Base-by-base conservation (phyloP, 2,113 vertebrate species). In the Coracopsis vasa region DNA sequence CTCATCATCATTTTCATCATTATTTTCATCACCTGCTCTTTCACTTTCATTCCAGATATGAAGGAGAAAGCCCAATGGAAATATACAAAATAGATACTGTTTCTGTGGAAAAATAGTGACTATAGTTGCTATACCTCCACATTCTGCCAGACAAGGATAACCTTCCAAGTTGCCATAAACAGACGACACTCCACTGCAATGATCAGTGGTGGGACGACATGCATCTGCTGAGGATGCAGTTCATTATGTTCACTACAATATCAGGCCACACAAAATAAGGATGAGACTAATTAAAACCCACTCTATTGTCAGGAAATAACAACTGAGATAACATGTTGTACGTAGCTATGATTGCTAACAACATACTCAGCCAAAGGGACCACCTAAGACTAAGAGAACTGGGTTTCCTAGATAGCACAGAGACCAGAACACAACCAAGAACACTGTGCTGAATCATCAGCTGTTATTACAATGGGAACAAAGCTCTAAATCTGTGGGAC, bases 21-120 rank as follows among this genome's bases (percentile, higher is more conserved):
- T 94, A 24, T 83, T 95, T 90, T 81, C 90, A 89, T 91, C 42
- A 5, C 84, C 92, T 69, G 75, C 50, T 79, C 45, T 90, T 94
- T 90, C 78, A 61, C 45, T 85, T 61, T 51, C 64, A 66, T 70
- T 73, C 42, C 64, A 78, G 79, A 93, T 83, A 80, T 42, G 60
- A 94, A 92, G n/a, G 58, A 42, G 82, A 78, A 90, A 78, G 53
- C 60, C 90, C 48, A 48, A 31, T 60, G 75, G 72, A 92, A 96
- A 83, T 47, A 42, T 2, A 80, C 33, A 72, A 80, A 90, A 86
- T 4, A 86, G 65, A 67, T 19, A 24, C 15, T 0, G 0, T 9
- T 74, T 39, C 77, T 41, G 44, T 37, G 62, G 39, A 6, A 61
- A 73, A 62, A 13, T 12, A 80, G 3, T 1, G 10, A 13, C 8